phyloP scores from a whole-genome alignment of 2,797 vertebrate genomes.

The Zenarchopterus dispar region DNA sequence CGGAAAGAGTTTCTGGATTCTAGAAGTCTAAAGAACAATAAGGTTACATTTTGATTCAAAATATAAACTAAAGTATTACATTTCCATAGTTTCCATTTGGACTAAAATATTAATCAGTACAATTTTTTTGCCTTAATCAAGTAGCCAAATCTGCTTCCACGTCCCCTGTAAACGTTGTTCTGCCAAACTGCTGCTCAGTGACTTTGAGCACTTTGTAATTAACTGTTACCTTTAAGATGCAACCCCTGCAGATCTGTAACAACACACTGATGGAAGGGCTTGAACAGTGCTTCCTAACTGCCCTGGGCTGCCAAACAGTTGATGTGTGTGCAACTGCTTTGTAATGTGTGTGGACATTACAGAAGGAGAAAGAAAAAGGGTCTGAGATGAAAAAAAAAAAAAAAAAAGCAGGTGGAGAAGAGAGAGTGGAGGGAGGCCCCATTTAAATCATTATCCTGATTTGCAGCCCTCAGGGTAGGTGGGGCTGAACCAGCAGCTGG shows the following conservation, averaged over 20 bases:
- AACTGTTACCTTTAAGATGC: conserved; percentile 73
- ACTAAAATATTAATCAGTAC: conserved; percentile 1
- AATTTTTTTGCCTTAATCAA: conserved; percentile 2
- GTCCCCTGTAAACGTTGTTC: conserved; percentile 59
- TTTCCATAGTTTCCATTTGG: background rate
- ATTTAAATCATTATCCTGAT: conserved; percentile 83
- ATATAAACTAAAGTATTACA: background rate
- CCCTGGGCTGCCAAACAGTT: conserved; percentile 61
- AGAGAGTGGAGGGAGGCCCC: conserved; percentile 71
- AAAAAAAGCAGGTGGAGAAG: conserved; percentile 50
- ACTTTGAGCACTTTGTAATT: conserved; percentile 78
- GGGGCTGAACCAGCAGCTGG: conserved; percentile 69
- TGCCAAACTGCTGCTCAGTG: conserved; percentile 62
- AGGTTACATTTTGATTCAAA: background rate
- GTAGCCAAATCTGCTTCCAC: conserved; percentile 8
- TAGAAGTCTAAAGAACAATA: no score
- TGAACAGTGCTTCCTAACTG: conserved; percentile 77
- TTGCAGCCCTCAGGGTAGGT: conserved; percentile 73
- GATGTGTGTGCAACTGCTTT: conserved; percentile 37
- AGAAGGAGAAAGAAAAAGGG: conserved; percentile 21
- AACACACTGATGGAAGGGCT: conserved; percentile 65
- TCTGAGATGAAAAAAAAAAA: conserved; percentile 7
- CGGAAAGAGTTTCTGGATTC: no score
- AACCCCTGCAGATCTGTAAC: conserved; percentile 60
- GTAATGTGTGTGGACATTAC: conserved; percentile 24